A percentile compares a stretch with the other conserved stretches of the same genome.
Conservation (phyloP, 2,888 invertebrate genomes). For the Chydorus sphaericus region DNA sequence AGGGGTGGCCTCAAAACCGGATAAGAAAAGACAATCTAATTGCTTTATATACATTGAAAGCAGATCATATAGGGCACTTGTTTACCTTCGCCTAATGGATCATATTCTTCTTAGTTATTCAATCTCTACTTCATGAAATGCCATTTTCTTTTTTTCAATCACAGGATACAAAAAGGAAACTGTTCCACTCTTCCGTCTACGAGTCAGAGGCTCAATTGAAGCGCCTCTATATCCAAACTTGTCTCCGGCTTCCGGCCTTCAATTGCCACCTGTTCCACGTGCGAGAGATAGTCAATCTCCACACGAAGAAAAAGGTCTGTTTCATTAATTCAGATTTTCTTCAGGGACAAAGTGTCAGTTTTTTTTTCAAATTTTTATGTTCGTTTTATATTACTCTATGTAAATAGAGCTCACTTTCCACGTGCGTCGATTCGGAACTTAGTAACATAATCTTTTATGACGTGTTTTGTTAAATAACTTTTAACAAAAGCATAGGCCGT, state of each 20-base stretch:
- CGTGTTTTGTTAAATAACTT: too few species aligned
- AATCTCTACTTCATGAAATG: not conserved
- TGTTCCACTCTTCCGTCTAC: slow-evolving; percentile 46
- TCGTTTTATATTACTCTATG: too few species aligned
- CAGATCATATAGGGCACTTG: too few species aligned
- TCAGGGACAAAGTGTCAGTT: not conserved
- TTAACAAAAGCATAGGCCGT: too few species aligned
- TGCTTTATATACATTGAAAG: too few species aligned
- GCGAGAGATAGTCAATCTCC: slow-evolving; percentile 40
- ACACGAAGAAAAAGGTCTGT: slow-evolving; percentile 46
- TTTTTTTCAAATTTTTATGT: too few species aligned
- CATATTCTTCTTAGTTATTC: not conserved
- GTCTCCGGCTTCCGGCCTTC: slow-evolving; percentile 42
- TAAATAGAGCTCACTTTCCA: too few species aligned
- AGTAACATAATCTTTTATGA: too few species aligned
- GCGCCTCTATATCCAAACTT: slow-evolving; percentile 45
- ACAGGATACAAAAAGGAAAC: slow-evolving; percentile 45
- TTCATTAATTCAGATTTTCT: too few species aligned
- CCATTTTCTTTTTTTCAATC: slow-evolving; percentile 18
- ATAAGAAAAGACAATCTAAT: not conserved
- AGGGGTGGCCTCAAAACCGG: too few species aligned
- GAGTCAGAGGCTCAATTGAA: slow-evolving; percentile 46
- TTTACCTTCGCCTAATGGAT: too few species aligned
- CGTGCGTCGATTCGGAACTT: too few species aligned
- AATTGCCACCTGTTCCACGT: slow-evolving; percentile 45